A percentile compares a stretch with the other conserved stretches of the same genome.
phyloP scores from a whole-genome alignment of 2,797 vertebrate species.

The Megalops cyprinoides region DNA sequence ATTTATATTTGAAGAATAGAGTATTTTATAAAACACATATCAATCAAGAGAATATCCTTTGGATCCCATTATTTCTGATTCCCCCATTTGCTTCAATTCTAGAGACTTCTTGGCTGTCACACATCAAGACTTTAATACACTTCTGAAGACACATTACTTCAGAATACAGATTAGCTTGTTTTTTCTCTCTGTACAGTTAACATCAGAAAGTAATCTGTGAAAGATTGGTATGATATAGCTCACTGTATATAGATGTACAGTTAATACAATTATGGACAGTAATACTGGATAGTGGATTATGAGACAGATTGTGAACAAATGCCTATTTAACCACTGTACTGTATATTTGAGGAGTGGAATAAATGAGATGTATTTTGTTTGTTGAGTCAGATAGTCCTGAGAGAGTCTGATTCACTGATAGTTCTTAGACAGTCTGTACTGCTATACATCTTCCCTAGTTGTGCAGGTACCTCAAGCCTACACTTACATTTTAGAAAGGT shows the following conservation, averaged over 20 bases:
- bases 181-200: not conserved
- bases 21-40: slow-evolving; percentile 14
- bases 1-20: slow-evolving; percentile 7
- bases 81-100: not conserved
- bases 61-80: not conserved
- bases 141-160: too few relatives aligned
- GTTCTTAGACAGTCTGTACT: too few relatives aligned
- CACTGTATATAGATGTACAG: not conserved
- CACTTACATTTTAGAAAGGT: not conserved
- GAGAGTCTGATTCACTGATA: not conserved
- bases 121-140: not conserved
- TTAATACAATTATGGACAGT: not conserved
- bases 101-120: not conserved
- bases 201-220: not conserved
- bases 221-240: not conserved
- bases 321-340: not conserved
- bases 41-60: slow-evolving; percentile 6
- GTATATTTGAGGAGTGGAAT: not conserved
- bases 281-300: not conserved
- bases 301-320: not conserved
- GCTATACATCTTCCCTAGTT: too few relatives aligned
- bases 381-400: not conserved
- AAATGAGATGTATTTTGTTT: not conserved
- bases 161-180: not conserved
- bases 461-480: not conserved